Evolutionary conservation across 1,140 invertebrate species (phyloP).

Genomic region (Psix sp.): DNA sequence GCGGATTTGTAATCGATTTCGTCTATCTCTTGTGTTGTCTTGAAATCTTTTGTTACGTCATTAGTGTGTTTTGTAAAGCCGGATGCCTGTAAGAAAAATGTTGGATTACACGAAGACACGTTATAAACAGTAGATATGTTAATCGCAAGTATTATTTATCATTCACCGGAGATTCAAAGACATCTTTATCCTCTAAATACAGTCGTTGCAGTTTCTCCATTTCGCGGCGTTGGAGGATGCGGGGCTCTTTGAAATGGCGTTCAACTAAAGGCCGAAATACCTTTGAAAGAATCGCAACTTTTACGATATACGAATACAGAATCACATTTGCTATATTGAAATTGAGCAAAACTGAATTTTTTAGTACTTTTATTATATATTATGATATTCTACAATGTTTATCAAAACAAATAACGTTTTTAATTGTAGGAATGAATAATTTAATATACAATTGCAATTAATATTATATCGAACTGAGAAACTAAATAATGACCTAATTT

Average conservation of each 20-base stretch:
- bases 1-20: slow-evolving; percentile 58
- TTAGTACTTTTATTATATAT: no score
- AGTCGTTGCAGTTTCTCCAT: slow-evolving; percentile 31
- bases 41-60: slow-evolving; percentile 70
- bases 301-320: no score
- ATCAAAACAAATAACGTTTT: no score
- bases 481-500: no score
- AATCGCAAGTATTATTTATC: slow-evolving; percentile 36
- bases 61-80: slow-evolving; percentile 78
- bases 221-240: slow-evolving; percentile 18
- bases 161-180: slow-evolving; percentile 22
- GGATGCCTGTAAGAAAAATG: slow-evolving; percentile 54
- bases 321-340: no score
- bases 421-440: no score
- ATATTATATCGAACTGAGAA: no score
- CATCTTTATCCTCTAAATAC: slow-evolving; percentile 37
- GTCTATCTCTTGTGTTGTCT: slow-evolving; percentile 69
- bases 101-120: slow-evolving; percentile 2
- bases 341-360: no score
- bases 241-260: slow-evolving; percentile 72
- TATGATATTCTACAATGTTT: no score
- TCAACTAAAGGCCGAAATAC: slow-evolving; percentile 77
- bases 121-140: slow-evolving; percentile 31
- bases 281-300: slow-evolving; percentile 61
- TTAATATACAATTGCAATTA: no score